Evolutionary conservation across 2,888 invertebrate species (phyloP).

Genomic region (Schrankia costaestrigalis): DNA sequence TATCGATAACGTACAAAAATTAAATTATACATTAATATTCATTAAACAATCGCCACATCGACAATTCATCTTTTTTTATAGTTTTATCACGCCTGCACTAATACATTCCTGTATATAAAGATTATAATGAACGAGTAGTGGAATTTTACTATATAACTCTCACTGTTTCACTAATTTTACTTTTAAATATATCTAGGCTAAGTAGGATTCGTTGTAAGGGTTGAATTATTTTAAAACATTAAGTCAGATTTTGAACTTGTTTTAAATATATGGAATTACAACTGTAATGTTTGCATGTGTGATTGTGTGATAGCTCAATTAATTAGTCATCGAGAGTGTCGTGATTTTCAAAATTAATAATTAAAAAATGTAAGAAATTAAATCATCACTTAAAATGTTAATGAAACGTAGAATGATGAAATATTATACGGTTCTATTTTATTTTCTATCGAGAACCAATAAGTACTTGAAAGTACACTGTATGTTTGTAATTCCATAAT

Average conservation of each 20-base stretch:
- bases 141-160: conserved; percentile 63
- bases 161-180: conserved; percentile 67
- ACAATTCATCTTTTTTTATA: conserved; percentile 4
- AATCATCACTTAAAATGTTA: no score
- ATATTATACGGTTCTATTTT: no score
- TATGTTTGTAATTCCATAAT: conserved; percentile 23
- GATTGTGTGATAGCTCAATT: no score
- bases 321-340: no score
- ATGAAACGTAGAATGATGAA: no score
- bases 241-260: no score
- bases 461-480: conserved; percentile 2
- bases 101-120: conserved; percentile 59
- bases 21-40: no score
- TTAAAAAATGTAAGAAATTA: no score
- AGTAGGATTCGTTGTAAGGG: conserved; percentile 41
- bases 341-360: no score
- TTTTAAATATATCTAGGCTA: conserved; percentile 50
- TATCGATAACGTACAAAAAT: no score
- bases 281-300: conserved; percentile 11
- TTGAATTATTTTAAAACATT: no score
- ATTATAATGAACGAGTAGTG: conserved; percentile 51
- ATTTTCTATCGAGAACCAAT: no score
- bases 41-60: background rate
- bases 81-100: conserved; percentile 43
- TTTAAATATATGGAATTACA: conserved; percentile 19